These are phyloP conservation scores for Haemorhous mexicanus DNA, from an alignment of 2,113 vertebrate genomes.

Conservation along the genomic window DNA sequence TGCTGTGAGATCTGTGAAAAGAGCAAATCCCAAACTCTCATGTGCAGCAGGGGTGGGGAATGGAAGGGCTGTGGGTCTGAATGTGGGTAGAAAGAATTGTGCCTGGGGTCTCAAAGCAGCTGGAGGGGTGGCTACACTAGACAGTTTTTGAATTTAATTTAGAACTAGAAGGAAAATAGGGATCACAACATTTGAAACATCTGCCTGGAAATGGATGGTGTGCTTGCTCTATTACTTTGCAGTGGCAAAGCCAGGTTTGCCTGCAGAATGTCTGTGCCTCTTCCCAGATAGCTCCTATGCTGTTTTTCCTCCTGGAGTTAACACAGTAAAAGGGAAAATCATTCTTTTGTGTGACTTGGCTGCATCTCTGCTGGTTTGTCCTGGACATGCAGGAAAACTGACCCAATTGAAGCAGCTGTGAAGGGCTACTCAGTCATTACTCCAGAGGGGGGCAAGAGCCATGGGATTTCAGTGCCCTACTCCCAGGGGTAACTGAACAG, in stretches of 20 bases:
- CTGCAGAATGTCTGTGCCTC: neutral
- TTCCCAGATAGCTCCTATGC: neutral
- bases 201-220: neutral
- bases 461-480: neutral
- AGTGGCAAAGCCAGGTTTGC: neutral
- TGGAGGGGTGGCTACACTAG: neutral
- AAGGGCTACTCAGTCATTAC: neutral
- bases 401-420: neutral
- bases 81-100: neutral
- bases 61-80: neutral
- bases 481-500: neutral
- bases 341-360: neutral
- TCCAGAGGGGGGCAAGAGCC: neutral
- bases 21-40: neutral
- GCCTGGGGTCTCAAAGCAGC: neutral
- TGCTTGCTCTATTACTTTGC: neutral
- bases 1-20: neutral
- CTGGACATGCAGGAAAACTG: neutral
- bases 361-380: neutral
- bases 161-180: neutral
- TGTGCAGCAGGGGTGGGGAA: accelerated
- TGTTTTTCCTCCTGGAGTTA: neutral
- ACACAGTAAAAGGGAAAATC: neutral
- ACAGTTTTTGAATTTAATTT: neutral
- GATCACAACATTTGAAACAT: neutral